A percentile compares a stretch with the other conserved stretches of the same genome.
These are phyloP conservation scores for Pantherophis guttatus DNA, from an alignment of 2,113 vertebrate species.

Conservation along the genomic window DNA sequence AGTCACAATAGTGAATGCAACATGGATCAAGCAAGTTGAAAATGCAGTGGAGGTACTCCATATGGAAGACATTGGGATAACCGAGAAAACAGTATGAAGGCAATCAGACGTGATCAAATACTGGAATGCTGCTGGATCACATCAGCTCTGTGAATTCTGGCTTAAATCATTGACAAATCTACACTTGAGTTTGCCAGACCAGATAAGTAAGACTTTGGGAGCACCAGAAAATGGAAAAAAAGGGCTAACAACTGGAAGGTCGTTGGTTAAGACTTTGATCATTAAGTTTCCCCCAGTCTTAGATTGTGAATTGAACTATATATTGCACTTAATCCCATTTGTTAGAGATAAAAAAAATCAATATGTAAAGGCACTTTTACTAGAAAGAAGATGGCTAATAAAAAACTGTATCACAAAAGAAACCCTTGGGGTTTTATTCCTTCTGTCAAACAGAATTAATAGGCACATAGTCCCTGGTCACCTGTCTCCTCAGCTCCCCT, in stretches of 20 bases:
- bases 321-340: neutral
- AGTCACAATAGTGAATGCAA: neutral
- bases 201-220: neutral
- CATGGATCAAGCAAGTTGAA: neutral
- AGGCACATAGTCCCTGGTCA: neutral
- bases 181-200: neutral
- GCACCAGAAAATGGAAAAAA: neutral
- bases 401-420: neutral
- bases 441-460: neutral
- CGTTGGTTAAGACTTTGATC: neutral
- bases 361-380: neutral
- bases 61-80: too few species aligned
- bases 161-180: neutral
- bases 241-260: neutral
- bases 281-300: neutral
- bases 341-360: neutral
- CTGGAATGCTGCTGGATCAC: neutral
- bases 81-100: neutral
- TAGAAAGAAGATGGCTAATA: neutral
- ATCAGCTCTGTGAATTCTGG: neutral
- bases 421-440: neutral
- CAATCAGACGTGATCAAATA: neutral
- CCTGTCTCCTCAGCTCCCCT: neutral
- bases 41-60: neutral
- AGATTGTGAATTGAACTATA: neutral